Conservation (phyloP, 2,797 vertebrate species). For the Gymnocypris eckloni region DNA sequence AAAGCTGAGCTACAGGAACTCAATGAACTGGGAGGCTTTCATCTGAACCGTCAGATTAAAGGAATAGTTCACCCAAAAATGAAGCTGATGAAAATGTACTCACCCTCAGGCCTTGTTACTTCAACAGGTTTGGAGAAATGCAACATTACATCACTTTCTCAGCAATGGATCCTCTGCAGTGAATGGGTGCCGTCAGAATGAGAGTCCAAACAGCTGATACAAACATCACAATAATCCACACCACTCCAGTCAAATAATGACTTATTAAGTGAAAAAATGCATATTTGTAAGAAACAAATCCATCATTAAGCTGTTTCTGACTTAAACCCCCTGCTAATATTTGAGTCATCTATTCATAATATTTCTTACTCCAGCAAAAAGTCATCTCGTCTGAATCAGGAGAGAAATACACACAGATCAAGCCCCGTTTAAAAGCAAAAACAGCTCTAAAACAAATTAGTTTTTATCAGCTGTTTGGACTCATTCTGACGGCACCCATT, state of each 20-base stretch:
- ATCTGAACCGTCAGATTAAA: neutral
- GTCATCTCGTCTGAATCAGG: too few relatives aligned
- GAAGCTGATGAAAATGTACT: neutral
- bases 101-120: neutral
- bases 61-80: neutral
- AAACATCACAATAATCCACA: neutral
- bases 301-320: neutral
- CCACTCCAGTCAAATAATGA: neutral
- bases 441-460: too few relatives aligned
- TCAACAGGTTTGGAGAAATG: neutral
- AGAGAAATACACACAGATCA: too few relatives aligned
- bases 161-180: neutral
- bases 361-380: too few relatives aligned
- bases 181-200: neutral
- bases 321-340: neutral
- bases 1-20: neutral
- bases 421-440: too few relatives aligned
- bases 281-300: neutral
- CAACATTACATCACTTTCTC: neutral
- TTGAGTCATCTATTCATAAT: too few relatives aligned
- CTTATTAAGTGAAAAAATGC: neutral
- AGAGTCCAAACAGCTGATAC: neutral
- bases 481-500: neutral
- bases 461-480: neutral
- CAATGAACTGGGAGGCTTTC: neutral